phyloP scores from a whole-genome alignment of 2,888 invertebrate genomes.

The Unio pictorum region DNA sequence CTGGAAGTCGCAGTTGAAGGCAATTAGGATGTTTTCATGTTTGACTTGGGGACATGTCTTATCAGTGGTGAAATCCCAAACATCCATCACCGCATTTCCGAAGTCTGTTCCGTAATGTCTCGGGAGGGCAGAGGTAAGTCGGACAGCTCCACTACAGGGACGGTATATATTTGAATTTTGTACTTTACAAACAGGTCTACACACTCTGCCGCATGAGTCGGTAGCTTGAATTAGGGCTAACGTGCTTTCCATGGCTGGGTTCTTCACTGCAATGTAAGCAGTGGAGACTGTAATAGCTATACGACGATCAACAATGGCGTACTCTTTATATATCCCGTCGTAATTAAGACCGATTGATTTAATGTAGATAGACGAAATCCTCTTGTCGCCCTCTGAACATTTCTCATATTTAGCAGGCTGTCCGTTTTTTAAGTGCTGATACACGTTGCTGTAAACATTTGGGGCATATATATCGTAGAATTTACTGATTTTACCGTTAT shows the following conservation, averaged over 20 bases:
- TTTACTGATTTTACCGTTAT: constrained; percentile 34
- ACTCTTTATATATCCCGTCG: constrained; percentile 34
- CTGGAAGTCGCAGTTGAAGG: constrained; percentile 61
- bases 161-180: constrained; percentile 38
- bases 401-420: constrained; percentile 34
- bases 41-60: constrained; percentile 47
- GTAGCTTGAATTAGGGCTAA: constrained; percentile 51
- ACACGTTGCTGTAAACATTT: constrained; percentile 30
- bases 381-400: constrained; percentile 33
- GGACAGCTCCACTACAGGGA: constrained; percentile 53
- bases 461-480: constrained; percentile 54
- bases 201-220: constrained; percentile 59
- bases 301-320: constrained; percentile 48
- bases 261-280: constrained; percentile 52
- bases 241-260: constrained; percentile 26
- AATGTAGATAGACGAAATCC: constrained; percentile 52
- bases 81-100: constrained; percentile 24
- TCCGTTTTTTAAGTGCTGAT: constrained; percentile 24
- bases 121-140: constrained; percentile 36
- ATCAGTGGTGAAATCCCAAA: constrained; percentile 49
- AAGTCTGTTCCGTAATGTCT: constrained; percentile 38
- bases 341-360: constrained; percentile 57
- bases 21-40: constrained; percentile 47
- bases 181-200: constrained; percentile 55
- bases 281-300: constrained; percentile 53